phyloP scores from a whole-genome alignment of 2,888 invertebrate genomes.

The Apodemia duryi region DNA sequence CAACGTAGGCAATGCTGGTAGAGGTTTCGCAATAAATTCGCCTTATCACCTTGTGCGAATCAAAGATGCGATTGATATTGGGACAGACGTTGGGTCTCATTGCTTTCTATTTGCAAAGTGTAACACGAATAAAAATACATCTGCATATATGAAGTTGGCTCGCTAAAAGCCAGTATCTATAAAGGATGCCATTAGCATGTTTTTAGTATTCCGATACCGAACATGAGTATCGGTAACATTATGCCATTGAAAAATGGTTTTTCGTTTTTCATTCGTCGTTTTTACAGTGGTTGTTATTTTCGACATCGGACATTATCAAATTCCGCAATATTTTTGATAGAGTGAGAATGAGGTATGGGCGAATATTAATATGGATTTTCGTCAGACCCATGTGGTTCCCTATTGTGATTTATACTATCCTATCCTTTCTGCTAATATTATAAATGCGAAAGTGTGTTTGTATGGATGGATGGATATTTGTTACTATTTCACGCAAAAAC shows the following conservation, averaged over 20 bases:
- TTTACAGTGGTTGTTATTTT: not conserved
- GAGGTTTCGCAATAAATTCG: too few species aligned
- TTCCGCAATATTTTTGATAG: not conserved
- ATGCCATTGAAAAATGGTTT: constrained; percentile 10
- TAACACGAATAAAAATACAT: not conserved
- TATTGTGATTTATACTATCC: too few species aligned
- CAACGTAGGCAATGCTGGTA: too few species aligned
- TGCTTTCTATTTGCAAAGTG: not conserved
- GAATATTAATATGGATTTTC: too few species aligned
- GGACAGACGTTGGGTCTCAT: not conserved
- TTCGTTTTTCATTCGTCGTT: constrained; percentile 9
- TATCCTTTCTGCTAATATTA: too few species aligned
- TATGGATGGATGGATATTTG: too few species aligned
- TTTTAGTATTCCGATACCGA: constrained; percentile 15
- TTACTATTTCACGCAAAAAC: too few species aligned
- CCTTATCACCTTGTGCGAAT: too few species aligned
- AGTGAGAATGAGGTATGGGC: not conserved
- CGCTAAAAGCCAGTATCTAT: constrained; percentile 7
- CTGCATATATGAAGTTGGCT: constrained; percentile 10
- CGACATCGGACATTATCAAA: not conserved
- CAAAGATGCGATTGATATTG: not conserved
- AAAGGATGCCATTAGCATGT: constrained; percentile 14
- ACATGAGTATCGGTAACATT: constrained; percentile 13
- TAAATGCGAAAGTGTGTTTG: too few species aligned
- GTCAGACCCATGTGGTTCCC: too few species aligned